Conservation (phyloP, 2,888 invertebrate species). For the Andrena camellia region DNA sequence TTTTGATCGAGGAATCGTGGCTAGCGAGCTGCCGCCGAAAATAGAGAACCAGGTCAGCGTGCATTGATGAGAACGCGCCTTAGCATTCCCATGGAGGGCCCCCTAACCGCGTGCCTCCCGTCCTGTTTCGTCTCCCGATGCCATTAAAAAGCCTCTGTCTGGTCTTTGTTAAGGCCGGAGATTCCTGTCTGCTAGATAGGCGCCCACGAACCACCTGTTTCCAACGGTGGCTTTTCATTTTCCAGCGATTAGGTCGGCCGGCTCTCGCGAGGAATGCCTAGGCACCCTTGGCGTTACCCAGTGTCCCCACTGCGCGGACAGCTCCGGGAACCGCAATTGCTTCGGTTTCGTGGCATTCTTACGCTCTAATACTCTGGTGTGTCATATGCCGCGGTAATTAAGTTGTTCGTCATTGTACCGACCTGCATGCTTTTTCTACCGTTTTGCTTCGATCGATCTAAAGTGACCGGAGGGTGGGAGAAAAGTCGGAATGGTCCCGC, state of each 20-base stretch:
- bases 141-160: conserved; percentile 41
- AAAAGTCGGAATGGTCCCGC: not conserved
- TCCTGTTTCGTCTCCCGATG: conserved; percentile 31
- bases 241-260: conserved; percentile 11
- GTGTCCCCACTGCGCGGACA: not conserved
- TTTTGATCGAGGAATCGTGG: conserved; percentile 72
- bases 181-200: conserved; percentile 47
- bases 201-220: conserved; percentile 47
- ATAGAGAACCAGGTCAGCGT: conserved; percentile 61
- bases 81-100: conserved; percentile 53
- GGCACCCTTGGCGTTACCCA: not conserved
- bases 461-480: not conserved
- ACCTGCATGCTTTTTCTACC: not conserved
- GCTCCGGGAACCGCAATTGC: conserved; percentile 1
- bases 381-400: not conserved
- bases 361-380: not conserved
- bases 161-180: conserved; percentile 42
- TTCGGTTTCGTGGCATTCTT: not conserved
- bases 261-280: not conserved
- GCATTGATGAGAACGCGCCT: conserved; percentile 53
- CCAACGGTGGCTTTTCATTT: conserved; percentile 11
- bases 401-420: not conserved
- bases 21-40: conserved; percentile 68
- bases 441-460: not conserved
- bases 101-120: conserved; percentile 26